These are phyloP conservation scores for Carcharodon carcharias DNA, from an alignment of 2,797 vertebrate species.

Conservation along the genomic window DNA sequence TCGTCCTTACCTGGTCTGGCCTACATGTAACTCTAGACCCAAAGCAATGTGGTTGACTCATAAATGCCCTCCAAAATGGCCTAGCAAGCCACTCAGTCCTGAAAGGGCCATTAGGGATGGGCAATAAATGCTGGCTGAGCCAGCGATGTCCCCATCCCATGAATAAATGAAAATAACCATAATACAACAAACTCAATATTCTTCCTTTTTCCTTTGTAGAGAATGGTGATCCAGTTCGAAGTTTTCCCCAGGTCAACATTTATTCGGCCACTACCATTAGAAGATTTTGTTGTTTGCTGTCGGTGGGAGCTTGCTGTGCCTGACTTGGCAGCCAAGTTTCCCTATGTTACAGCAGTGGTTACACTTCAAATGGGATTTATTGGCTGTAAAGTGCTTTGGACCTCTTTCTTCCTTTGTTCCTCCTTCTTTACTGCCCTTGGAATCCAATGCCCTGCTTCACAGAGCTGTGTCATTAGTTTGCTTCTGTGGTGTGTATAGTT, in stretches of 20 bases:
- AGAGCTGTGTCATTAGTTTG: background rate
- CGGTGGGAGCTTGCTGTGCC: background rate
- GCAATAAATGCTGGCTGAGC: too few species aligned
- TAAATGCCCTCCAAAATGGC: too few species aligned
- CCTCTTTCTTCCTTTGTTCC: too few species aligned
- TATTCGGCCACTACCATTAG: background rate
- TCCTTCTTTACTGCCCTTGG: background rate
- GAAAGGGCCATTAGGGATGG: too few species aligned
- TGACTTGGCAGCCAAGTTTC: background rate
- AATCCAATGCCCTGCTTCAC: background rate
- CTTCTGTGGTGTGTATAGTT: background rate
- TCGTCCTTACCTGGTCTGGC: too few species aligned
- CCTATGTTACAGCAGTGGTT: background rate
- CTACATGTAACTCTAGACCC: too few species aligned
- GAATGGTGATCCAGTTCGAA: background rate
- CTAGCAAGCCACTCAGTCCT: too few species aligned
- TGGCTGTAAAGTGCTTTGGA: background rate
- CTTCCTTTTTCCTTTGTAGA: background rate
- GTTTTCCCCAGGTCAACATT: background rate
- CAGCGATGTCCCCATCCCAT: too few species aligned
- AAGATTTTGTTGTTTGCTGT: background rate
- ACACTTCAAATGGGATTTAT: background rate
- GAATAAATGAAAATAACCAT: too few species aligned
- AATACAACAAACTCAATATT: background rate
- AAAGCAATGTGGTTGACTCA: too few species aligned